Conservation (phyloP, 2,797 vertebrate genomes). For the Amniataba percoides region DNA sequence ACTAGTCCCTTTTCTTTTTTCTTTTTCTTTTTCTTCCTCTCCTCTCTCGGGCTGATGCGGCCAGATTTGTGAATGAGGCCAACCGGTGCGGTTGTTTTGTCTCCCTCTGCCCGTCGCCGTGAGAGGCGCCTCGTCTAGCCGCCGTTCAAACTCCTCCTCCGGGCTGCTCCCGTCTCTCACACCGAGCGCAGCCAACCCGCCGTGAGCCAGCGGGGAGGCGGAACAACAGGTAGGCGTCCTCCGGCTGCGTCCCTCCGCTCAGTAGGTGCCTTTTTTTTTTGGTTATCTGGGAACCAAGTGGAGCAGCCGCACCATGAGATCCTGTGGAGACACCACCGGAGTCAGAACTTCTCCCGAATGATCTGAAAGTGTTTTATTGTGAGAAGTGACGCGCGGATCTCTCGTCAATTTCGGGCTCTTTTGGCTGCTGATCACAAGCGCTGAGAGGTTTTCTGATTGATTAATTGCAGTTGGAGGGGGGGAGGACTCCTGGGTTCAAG, state of each 20-base stretch:
- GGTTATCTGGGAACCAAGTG: conserved; percentile 21
- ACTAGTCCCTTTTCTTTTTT: too few species aligned
- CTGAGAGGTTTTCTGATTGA: conserved; percentile 14
- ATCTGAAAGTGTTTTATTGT: not conserved
- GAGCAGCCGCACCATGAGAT: not conserved
- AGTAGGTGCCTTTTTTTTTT: not conserved
- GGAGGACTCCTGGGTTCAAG: conserved; percentile 35
- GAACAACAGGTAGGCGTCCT: conserved; percentile 78
- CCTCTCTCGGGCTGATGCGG: not conserved
- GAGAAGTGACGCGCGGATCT: not conserved
- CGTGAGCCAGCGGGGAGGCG: conserved; percentile 61
- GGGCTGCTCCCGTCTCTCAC: conserved; percentile 18
- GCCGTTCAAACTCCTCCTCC: conserved; percentile 12
- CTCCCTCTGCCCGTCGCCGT: not conserved
- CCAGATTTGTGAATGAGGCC: conserved; percentile 61
- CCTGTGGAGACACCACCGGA: not conserved
- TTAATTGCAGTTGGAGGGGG: too few species aligned
- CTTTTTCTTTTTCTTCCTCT: too few species aligned
- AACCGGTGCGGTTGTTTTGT: conserved; percentile 24
- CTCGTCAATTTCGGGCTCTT: not conserved
- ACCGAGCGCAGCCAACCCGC: conserved; percentile 44
- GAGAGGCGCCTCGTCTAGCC: fast-evolving
- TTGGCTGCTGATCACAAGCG: not conserved
- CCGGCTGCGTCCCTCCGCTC: not conserved
- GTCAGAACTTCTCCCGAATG: not conserved